These are phyloP conservation scores for Dryoscopus gambensis DNA, from an alignment of 2,113 vertebrate genomes.

Conservation along the genomic window DNA sequence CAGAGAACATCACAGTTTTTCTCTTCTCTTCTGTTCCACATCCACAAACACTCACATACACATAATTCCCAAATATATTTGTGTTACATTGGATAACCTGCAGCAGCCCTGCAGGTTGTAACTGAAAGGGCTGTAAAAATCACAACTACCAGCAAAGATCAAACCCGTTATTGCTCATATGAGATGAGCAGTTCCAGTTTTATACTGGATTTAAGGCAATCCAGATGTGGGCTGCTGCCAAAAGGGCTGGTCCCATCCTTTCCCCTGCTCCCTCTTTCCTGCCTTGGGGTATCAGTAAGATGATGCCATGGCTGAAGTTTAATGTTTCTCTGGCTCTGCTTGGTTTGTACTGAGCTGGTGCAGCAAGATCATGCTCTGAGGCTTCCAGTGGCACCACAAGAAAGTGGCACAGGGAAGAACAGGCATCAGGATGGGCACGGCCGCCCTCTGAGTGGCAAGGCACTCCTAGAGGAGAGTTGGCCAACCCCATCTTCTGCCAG, in stretches of 20 bases:
- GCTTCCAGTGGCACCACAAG: not conserved
- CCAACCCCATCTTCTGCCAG: not conserved
- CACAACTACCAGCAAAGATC: not conserved
- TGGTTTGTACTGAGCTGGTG: not conserved
- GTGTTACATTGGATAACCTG: not conserved
- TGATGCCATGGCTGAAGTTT: not conserved
- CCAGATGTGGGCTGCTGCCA: not conserved
- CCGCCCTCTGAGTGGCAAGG: not conserved
- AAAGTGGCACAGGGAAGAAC: not conserved
- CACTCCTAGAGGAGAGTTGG: not conserved
- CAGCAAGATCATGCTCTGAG: not conserved
- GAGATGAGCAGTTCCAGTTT: not conserved
- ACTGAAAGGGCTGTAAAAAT: not conserved
- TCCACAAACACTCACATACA: too few species aligned
- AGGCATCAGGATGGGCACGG: not conserved
- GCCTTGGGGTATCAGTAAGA: not conserved
- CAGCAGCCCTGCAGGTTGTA: not conserved
- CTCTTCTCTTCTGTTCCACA: not conserved
- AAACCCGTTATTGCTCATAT: not conserved
- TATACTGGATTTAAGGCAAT: not conserved
- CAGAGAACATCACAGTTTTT: not conserved
- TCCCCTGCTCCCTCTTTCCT: not conserved
- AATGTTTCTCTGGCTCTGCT: not conserved
- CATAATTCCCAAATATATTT: not conserved
- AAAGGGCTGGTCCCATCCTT: not conserved